Base-by-base conservation (phyloP, 2,888 invertebrate genomes). In the Julus scandinavius region DNA sequence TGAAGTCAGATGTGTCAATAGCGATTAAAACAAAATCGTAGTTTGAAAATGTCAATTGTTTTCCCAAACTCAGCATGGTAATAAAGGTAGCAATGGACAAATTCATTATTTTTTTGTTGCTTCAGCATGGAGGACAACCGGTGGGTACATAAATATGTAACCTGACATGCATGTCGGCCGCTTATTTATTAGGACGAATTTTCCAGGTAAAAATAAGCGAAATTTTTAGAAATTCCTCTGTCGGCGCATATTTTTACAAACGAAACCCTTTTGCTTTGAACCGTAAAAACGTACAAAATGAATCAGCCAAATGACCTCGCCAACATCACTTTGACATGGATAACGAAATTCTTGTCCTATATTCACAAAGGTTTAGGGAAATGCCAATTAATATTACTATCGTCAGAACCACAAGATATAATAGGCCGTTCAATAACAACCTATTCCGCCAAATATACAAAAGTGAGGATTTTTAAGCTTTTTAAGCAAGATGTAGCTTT, bases 121-220 rank as follows among this genome's bases (percentile, higher is more conserved):
- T 80, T 80, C 38, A 38, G 11, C 11, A 38, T 38, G 38, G 80
- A 80, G 80, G 80, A 38, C 80, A 80, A 38, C 38, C 15, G 80
- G 80, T 80, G 80, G 80, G 38, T 80, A 80, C 80, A 80, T 80
- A 80, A 80, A 80, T 80, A 80, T 38, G 13, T 80, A 38, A 13
- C 38, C 38, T 80, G 80, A 38, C 80, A 80, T 80, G 80, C 80
- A 80, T 15, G 80, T 80, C 80, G 80, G 80, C 80, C 13, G 38
- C 15, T 80, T 80, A 80, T 80, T 80, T 80, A 80, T 80, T 80
- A 29, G 80, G 80, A 38, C 80, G 38, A 80, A 40, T 38, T 38
- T 80, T 80, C 38, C 15, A 38, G 80, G 38, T 13, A 15, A 29
- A 80, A 80, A 80, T 80, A 80, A 29, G 15, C 80, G 80, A 80